These are phyloP conservation scores for Melanotus villosus DNA, from an alignment of 2,888 invertebrate species.

Conservation along the genomic window DNA sequence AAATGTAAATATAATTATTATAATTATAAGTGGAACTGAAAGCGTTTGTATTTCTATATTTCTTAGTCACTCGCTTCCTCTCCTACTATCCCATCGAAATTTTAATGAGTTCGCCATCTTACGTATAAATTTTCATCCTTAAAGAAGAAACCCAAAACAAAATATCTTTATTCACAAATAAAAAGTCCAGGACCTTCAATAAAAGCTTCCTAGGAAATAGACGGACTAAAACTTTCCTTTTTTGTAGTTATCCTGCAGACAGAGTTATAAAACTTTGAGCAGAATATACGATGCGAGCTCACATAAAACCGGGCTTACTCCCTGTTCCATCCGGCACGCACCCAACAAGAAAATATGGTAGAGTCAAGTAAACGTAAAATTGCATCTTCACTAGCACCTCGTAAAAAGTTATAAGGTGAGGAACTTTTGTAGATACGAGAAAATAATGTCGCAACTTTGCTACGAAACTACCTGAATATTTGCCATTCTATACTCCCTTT, in stretches of 20 bases:
- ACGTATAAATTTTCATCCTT: too few species aligned
- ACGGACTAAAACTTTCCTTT: slow-evolving; percentile 48
- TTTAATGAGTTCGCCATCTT: too few species aligned
- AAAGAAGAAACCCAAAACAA: slow-evolving; percentile 14
- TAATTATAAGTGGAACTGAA: slow-evolving; percentile 64
- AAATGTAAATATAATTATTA: slow-evolving; percentile 68
- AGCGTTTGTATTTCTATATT: slow-evolving; percentile 34
- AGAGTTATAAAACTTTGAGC: slow-evolving; percentile 52
- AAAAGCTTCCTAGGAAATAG: slow-evolving; percentile 44
- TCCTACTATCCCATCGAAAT: slow-evolving; percentile 7
- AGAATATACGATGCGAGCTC: slow-evolving; percentile 49
- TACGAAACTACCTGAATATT: slow-evolving; percentile 30
- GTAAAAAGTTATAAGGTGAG: slow-evolving; percentile 52
- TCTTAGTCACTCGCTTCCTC: slow-evolving; percentile 3
- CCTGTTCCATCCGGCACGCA: slow-evolving; percentile 46
- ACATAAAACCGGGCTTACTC: slow-evolving; percentile 48
- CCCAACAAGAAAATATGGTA: slow-evolving; percentile 53
- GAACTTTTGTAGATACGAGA: slow-evolving; percentile 40
- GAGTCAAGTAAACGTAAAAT: slow-evolving; percentile 53
- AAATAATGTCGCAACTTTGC: slow-evolving; percentile 38
- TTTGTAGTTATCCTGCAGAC: slow-evolving; percentile 48
- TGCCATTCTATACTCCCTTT: slow-evolving; percentile 16
- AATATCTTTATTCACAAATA: slow-evolving; percentile 39
- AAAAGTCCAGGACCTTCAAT: slow-evolving; percentile 39
- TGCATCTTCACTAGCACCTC: slow-evolving; percentile 54